These are phyloP conservation scores for Microtus montanus DNA, from an alignment of 2,113 vertebrate genomes.

Conservation along the genomic window DNA sequence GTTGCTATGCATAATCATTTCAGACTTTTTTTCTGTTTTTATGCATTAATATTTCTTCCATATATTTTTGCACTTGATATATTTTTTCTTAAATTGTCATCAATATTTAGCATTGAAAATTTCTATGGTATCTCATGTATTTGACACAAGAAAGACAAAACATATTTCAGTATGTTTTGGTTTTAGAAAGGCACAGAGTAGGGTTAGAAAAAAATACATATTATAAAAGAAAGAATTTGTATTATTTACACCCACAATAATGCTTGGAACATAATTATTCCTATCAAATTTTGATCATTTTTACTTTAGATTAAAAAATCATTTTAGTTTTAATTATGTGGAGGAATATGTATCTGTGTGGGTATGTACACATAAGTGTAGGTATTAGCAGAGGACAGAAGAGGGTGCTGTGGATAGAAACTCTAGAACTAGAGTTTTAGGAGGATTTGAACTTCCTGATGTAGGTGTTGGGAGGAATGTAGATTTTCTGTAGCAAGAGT, in stretches of 20 bases:
- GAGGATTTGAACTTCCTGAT: too few species aligned
- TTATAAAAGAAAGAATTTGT: not conserved
- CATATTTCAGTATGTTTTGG: not conserved
- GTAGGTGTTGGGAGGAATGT: not conserved
- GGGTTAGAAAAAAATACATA: not conserved
- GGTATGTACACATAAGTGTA: not conserved
- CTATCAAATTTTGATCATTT: not conserved
- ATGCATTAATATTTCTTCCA: conserved; percentile 22
- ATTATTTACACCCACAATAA: conserved; percentile 22
- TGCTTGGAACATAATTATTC: not conserved
- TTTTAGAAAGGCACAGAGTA: not conserved
- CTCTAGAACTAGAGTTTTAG: not conserved
- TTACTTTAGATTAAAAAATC: not conserved
- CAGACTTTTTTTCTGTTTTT: conserved; percentile 36
- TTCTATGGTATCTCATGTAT: conserved; percentile 37
- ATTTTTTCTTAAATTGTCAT: conserved; percentile 52
- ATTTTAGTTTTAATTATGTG: not conserved
- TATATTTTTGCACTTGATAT: conserved; percentile 68
- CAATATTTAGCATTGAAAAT: conserved; percentile 30
- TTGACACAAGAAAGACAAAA: conserved; percentile 57
- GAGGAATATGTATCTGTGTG: not conserved
- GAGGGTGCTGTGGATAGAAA: not conserved
- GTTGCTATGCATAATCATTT: conserved; percentile 45
- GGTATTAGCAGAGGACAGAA: not conserved
- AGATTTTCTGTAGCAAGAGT: too few species aligned